Evolutionary conservation across 1,140 invertebrate genomes (phyloP), one percentile per base, ranked within the genome.

Genomic region (Zaprionus capensis): DNA sequence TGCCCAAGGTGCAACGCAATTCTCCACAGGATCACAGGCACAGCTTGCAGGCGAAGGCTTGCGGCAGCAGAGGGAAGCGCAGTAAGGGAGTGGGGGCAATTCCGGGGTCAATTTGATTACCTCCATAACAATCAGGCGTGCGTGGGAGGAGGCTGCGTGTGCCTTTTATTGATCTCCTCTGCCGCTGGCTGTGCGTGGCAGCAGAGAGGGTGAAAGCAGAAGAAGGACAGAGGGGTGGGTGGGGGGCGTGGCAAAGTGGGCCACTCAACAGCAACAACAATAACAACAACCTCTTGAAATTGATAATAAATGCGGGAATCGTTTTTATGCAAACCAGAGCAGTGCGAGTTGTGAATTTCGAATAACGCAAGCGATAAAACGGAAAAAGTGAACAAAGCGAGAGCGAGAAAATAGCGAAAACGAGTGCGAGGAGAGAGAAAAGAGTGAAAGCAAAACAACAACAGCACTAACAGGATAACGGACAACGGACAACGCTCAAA

Each of bases 71-170:
- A 34, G 46, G 9, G 14, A 6, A 7, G 22, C 38, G n/a, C 20
- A 22, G 49, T 20, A 12, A 36, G 12, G 11, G n/a, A 3, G 5
- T 4, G 26, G 22, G 57, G n/a, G 28, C 24, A n/a, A 7, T 9
- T 5, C 1, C 12, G 28, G 12, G 53, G 26, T 57, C 65, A 46
- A 74, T 80, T 78, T 59, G 71, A 80, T 80, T 78, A 74, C 69
- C 69, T 64, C n/a, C 36, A 65, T 38, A 34, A 44, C 51, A 59
- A 71, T 71, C 57, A 61, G 62, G 31, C 15, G n/a, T 22, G 55
- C 12, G 11, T 28, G 70, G 4, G 22, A 55, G 46, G 15, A 5
- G 28, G 36, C n/a, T 56, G 51, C 20, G 9, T 28, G 46, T 9
- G 71, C 44, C 26, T 69, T 76, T 72, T 65, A 68, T 75, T 70